These are phyloP conservation scores for Parambassis ranga DNA, from an alignment of 2,797 vertebrate genomes.

Conservation along the genomic window DNA sequence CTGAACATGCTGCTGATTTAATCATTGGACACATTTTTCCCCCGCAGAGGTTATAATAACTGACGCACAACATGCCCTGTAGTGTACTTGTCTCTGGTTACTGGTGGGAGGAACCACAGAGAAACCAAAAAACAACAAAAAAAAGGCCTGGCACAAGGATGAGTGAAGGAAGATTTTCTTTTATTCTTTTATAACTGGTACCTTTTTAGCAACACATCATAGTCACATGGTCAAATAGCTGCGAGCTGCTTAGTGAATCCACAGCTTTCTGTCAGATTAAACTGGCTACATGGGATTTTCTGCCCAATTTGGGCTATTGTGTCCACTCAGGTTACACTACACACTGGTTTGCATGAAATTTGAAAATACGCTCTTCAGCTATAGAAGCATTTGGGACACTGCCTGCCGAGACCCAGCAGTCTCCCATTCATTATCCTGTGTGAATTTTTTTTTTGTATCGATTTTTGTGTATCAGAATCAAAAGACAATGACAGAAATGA, in stretches of 20 bases:
- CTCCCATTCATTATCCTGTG: neutral
- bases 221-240: neutral
- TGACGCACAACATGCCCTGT: constrained; percentile 16
- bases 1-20: constrained; percentile 25
- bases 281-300: no score
- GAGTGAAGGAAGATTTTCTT: no score
- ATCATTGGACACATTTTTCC: constrained; percentile 25
- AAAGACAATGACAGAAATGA: neutral
- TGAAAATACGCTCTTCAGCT: no score
- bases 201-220: neutral
- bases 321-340: no score
- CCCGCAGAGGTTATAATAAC: constrained; percentile 33
- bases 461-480: constrained; percentile 11
- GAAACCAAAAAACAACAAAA: neutral
- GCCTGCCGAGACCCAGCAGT: no score
- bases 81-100: neutral
- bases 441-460: constrained; percentile 12
- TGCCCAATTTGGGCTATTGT: no score
- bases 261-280: neutral
- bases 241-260: neutral
- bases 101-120: neutral
- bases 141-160: no score
- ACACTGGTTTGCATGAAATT: no score
- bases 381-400: no score
- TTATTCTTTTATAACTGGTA: no score